phyloP scores from a whole-genome alignment of 2,888 invertebrate species.

The Lysandra coridon region DNA sequence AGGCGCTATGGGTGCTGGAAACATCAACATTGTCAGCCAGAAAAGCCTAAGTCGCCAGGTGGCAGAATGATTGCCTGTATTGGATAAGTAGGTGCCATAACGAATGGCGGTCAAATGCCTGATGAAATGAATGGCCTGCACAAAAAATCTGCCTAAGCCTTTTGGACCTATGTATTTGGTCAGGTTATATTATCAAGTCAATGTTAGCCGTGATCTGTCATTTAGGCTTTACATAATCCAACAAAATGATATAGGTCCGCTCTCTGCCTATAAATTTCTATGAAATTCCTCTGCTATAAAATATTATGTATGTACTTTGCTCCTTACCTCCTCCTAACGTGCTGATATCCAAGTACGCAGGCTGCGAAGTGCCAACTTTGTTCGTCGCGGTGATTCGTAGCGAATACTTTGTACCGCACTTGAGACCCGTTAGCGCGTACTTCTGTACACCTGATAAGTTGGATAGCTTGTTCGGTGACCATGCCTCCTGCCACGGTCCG shows the following conservation, averaged over 20 bases:
- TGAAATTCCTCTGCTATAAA: too few species aligned
- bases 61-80: too few species aligned
- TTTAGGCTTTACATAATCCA: too few species aligned
- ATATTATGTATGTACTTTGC: background rate
- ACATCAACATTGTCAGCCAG: background rate
- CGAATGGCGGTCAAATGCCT: too few species aligned
- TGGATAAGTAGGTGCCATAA: too few species aligned
- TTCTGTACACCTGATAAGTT: constrained; percentile 78
- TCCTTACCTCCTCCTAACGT: constrained; percentile 80
- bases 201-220: too few species aligned
- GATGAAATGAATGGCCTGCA: too few species aligned
- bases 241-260: too few species aligned
- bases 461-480: constrained; percentile 75
- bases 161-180: background rate
- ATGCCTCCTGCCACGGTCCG: constrained; percentile 81
- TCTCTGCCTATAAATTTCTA: too few species aligned
- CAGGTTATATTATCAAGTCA: too few species aligned
- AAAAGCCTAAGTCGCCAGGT: background rate
- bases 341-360: constrained; percentile 82
- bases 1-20: constrained; percentile 83
- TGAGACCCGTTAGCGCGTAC: constrained; percentile 85
- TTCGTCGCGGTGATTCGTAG: constrained; percentile 91
- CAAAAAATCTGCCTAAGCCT: too few species aligned
- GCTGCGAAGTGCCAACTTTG: constrained; percentile 89
- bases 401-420: constrained; percentile 92